A percentile compares a stretch with the other conserved stretches of the same genome.
phyloP scores from a whole-genome alignment of 2,888 invertebrate species.

The Drosophila recens region DNA sequence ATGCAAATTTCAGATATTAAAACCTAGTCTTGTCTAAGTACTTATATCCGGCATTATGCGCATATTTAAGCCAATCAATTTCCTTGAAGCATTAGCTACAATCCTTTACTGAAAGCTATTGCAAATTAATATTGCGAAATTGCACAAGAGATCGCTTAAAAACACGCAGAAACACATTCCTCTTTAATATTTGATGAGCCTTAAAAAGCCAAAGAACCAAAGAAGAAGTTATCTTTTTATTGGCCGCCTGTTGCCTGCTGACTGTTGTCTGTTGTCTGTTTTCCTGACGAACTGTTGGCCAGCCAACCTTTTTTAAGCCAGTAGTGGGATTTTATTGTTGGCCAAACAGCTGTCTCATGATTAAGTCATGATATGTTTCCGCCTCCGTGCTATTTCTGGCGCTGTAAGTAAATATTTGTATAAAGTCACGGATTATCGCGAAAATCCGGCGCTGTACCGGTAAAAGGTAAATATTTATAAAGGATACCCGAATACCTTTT shows the following conservation, averaged over 20 bases:
- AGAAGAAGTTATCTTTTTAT: conserved; percentile 19
- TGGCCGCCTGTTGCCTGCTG: conserved; percentile 45
- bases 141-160: conserved; percentile 28
- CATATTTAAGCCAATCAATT: conserved; percentile 56
- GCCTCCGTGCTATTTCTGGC: conserved; percentile 17
- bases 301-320: conserved; percentile 18
- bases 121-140: conserved; percentile 45
- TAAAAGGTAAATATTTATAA: conserved; percentile 50
- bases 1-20: conserved; percentile 30
- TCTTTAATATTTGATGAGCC: conserved; percentile 52
- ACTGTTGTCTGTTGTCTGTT: not conserved
- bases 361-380: conserved; percentile 56
- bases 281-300: conserved; percentile 13
- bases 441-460: conserved; percentile 37
- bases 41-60: conserved; percentile 51
- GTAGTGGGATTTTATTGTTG: conserved; percentile 16
- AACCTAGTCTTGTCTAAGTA: conserved; percentile 7
- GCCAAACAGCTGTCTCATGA: conserved; percentile 58
- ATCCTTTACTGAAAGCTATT: conserved; percentile 43
- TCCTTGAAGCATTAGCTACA: conserved; percentile 29
- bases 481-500: conserved; percentile 33
- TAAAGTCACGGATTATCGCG: conserved; percentile 33
- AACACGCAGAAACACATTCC: conserved; percentile 16
- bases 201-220: conserved; percentile 17
- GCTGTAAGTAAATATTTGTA: conserved; percentile 44